Conservation (phyloP, 2,888 invertebrate genomes). For the Nymphalis urticae region DNA sequence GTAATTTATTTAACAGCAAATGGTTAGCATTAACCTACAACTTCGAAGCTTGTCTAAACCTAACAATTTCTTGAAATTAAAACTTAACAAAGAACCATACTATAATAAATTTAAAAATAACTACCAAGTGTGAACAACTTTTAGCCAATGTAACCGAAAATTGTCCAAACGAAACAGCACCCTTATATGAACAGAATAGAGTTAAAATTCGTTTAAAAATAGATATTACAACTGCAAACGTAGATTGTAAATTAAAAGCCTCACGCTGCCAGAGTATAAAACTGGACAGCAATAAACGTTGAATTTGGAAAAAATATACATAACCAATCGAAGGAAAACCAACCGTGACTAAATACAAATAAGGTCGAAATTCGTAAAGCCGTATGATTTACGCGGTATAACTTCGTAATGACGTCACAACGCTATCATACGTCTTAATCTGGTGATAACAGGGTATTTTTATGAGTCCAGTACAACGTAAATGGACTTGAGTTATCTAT, state of each 20-base stretch:
- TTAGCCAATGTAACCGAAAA: constrained; percentile 20
- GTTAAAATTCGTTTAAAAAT: constrained; percentile 23
- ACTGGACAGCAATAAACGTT: constrained; percentile 50
- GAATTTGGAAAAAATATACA: constrained; percentile 35
- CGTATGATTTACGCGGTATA: constrained; percentile 3
- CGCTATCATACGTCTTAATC: constrained; percentile 55
- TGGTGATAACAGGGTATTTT: constrained; percentile 49
- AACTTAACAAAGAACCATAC: constrained; percentile 39
- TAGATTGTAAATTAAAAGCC: constrained; percentile 43
- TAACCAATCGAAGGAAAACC: constrained; percentile 18
- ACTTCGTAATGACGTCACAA: constrained; percentile 46
- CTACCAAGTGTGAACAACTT: constrained; percentile 48
- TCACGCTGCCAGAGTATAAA: constrained; percentile 47
- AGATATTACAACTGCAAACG: constrained; percentile 27
- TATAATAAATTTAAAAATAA: constrained; percentile 46
- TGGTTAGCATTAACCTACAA: constrained; percentile 2
- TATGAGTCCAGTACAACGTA: constrained; percentile 49
- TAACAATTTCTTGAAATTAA: constrained; percentile 37
- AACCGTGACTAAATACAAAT: constrained; percentile 33
- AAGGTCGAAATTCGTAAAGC: constrained; percentile 34
- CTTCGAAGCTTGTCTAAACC: constrained; percentile 8
- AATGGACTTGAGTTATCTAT: constrained; percentile 51
- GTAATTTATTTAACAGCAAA: constrained; percentile 7
- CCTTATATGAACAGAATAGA: constrained; percentile 6
- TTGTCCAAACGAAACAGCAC: background rate